Percentiles rank a stretch among this genome's conserved stretches.
Conservation (phyloP, 2,888 invertebrate genomes). For the Oeneis ivallda region DNA sequence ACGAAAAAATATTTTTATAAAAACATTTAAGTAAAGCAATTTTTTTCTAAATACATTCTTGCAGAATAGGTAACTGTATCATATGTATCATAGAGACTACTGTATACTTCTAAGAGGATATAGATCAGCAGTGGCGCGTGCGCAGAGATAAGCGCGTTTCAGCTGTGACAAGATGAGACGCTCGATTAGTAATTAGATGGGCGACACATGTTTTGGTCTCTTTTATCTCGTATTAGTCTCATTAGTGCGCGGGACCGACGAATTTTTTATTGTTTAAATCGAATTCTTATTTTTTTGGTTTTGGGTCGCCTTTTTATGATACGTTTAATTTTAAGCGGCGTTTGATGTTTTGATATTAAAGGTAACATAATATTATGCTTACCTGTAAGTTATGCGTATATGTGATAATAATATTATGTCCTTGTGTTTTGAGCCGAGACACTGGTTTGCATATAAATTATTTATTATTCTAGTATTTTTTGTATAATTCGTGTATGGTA, state of each 20-base stretch:
- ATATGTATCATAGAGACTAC: background rate
- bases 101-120: conserved; percentile 9
- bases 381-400: background rate
- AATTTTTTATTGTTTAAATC: conserved; percentile 58
- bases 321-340: conserved; percentile 33
- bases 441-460: background rate
- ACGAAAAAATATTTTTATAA: too few species aligned
- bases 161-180: conserved; percentile 66
- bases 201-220: conserved; percentile 74
- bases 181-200: conserved; percentile 78
- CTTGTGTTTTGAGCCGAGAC: background rate
- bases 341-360: conserved; percentile 11
- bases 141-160: conserved; percentile 66
- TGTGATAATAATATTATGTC: background rate
- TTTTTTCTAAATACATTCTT: too few species aligned
- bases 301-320: conserved; percentile 26
- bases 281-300: conserved; percentile 41
- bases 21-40: too few species aligned
- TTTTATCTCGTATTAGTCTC: conserved; percentile 70
- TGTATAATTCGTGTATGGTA: too few species aligned
- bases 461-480: background rate
- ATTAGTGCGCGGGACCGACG: conserved; percentile 55
- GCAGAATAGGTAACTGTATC: background rate
- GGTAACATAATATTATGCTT: background rate
- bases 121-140: conserved; percentile 50